phyloP scores from a whole-genome alignment of 2,888 invertebrate species.

The Therioaphis trifolii region DNA sequence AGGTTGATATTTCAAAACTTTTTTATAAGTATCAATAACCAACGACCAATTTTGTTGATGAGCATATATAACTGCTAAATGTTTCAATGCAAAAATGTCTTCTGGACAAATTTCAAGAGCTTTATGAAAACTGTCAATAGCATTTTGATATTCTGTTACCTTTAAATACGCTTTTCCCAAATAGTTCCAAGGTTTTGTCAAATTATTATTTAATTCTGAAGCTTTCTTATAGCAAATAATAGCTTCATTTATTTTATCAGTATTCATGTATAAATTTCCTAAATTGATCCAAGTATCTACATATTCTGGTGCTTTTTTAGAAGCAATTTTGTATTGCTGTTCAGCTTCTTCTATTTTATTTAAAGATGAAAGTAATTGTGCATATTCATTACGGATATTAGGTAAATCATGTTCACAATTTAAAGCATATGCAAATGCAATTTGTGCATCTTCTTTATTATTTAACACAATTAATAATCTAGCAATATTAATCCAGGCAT shows the following conservation, averaged over 20 bases:
- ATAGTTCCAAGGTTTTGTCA: slow-evolving; percentile 98
- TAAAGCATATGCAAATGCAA: not conserved
- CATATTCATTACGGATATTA: not conserved
- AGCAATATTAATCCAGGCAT: not conserved
- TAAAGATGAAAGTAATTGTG: not conserved
- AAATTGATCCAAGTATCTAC: slow-evolving; percentile 99
- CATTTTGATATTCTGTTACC: slow-evolving; percentile 94
- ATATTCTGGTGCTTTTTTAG: slow-evolving; percentile 98
- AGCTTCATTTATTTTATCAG: slow-evolving; percentile 99
- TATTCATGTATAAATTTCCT: slow-evolving; percentile 99
- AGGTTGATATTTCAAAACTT: not conserved
- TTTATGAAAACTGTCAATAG: slow-evolving; percentile 23
- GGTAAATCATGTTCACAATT: not conserved
- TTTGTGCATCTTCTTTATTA: not conserved
- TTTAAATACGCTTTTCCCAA: slow-evolving; percentile 99
- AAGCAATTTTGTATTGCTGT: slow-evolving; percentile 72
- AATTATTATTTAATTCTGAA: slow-evolving; percentile 97
- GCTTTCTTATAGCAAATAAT: slow-evolving; percentile 99
- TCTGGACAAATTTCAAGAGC: not conserved
- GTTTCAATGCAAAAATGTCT: not conserved
- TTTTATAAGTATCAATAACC: not conserved
- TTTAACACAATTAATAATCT: not conserved
- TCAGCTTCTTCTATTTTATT: not conserved
- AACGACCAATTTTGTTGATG: not conserved
- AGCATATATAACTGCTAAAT: not conserved